Evolutionary conservation across 1,140 invertebrate species (phyloP).

Genomic region (Drosophila santomea): DNA sequence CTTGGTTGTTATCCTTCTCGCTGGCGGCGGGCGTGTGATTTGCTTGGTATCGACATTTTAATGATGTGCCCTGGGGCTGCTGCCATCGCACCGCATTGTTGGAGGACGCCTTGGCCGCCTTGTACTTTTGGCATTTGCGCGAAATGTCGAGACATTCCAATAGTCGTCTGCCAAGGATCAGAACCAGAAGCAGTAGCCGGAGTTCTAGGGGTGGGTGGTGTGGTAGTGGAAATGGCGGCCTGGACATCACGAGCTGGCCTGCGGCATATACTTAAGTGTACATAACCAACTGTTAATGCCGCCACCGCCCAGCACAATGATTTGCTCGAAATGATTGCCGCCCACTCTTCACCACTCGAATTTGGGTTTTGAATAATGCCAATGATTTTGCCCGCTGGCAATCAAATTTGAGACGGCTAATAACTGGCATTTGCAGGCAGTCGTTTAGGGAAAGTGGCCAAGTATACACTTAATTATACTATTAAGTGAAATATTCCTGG

Average conservation of each 20-base stretch:
- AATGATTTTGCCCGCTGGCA: constrained; percentile 60
- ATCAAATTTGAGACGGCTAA: constrained; percentile 51
- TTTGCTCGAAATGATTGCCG: constrained; percentile 50
- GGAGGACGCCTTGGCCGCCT: constrained; percentile 51
- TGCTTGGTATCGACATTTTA: constrained; percentile 84
- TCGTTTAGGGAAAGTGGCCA: constrained; percentile 2
- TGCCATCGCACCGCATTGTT: constrained; percentile 43
- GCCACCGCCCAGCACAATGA: constrained; percentile 58
- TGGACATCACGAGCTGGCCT: constrained; percentile 47
- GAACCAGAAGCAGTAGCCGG: constrained; percentile 3
- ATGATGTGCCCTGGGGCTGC: constrained; percentile 80
- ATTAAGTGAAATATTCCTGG: neutral
- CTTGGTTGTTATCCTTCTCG: constrained; percentile 65
- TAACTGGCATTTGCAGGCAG: constrained; percentile 62
- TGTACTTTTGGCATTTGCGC: constrained; percentile 74
- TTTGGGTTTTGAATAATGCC: constrained; percentile 49
- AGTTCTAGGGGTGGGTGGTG: too few relatives aligned
- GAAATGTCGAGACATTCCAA: constrained; percentile 58
- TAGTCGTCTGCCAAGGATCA: constrained; percentile 27
- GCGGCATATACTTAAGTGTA: constrained; percentile 55
- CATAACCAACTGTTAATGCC: constrained; percentile 67
- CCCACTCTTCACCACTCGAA: neutral
- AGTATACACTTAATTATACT: neutral
- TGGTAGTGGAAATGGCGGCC: constrained; percentile 1
- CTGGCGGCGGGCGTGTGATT: constrained; percentile 79